phyloP scores from a whole-genome alignment of 1,140 invertebrate genomes.

The Drosophila ironensis region DNA sequence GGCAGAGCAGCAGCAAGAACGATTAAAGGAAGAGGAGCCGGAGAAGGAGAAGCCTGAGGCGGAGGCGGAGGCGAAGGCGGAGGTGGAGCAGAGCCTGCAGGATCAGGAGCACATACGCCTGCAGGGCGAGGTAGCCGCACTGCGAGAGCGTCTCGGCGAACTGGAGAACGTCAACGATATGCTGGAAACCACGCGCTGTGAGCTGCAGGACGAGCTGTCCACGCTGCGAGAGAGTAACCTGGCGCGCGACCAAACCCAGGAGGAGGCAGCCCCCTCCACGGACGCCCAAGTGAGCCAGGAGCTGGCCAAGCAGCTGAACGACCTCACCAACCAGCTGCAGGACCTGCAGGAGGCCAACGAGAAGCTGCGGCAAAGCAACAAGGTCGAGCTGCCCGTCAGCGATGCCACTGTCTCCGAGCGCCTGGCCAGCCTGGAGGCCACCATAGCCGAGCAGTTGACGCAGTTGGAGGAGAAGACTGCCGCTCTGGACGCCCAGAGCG shows the following conservation, averaged over 20 bases:
- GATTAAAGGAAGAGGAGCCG: background rate
- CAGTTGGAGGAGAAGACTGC: slow-evolving; percentile 81
- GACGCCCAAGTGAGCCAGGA: slow-evolving; percentile 67
- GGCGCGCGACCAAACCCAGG: slow-evolving; percentile 86
- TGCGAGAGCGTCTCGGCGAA: slow-evolving; percentile 41
- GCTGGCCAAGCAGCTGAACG: slow-evolving; percentile 74
- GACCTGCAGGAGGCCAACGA: slow-evolving; percentile 47
- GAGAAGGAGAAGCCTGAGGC: background rate
- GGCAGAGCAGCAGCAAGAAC: background rate
- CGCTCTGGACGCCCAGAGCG: slow-evolving; percentile 82
- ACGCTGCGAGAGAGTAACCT: slow-evolving; percentile 84
- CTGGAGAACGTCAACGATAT: slow-evolving; percentile 52
- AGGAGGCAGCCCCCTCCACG: slow-evolving; percentile 81
- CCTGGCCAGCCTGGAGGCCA: slow-evolving; percentile 82
- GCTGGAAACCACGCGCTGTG: slow-evolving; percentile 59
- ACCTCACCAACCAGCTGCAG: slow-evolving; percentile 50
- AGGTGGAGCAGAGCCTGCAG: slow-evolving; percentile 4
- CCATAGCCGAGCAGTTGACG: slow-evolving; percentile 82
- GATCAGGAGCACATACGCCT: slow-evolving; percentile 42
- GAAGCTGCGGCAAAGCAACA: slow-evolving; percentile 1
- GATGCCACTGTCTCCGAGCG: slow-evolving; percentile 74
- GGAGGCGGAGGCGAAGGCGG: background rate
- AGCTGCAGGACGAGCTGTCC: slow-evolving; percentile 61
- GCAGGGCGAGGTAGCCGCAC: slow-evolving; percentile 28
- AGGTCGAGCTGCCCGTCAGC: slow-evolving; percentile 52